Evolutionary conservation across 2,113 vertebrate species (phyloP), one percentile per base, ranked within the genome.

Genomic region (Neopipo cinnamomea): DNA sequence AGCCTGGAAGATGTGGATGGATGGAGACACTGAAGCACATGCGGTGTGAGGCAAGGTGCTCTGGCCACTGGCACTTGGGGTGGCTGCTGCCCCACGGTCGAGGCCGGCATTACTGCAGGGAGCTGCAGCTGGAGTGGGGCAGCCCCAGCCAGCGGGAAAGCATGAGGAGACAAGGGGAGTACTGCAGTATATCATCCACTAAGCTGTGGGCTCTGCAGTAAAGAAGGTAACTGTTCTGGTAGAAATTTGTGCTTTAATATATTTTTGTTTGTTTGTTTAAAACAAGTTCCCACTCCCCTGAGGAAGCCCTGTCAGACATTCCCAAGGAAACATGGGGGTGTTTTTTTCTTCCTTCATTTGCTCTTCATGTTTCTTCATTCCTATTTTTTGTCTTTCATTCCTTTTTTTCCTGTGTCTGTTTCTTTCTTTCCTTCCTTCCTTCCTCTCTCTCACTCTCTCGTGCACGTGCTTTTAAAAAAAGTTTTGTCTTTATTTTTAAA

Each of bases 191-290:
- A 35, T 58, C 75, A 77, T 96, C 95, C 95, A 92, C 94, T 77
- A 89, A 79, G 90, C 55, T 47, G 95, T 85, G 82, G 91, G 89
- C 92, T 98, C 97, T 86, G 83, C 92, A 96, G 97, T 95, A 98
- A 98, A 97, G 97, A 98, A 98, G 96, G 96, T 98, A 98, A 98
- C 94, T 97, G 98, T 98, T 98, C 91, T 63, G 75, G 96, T 98
- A 98, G 97, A 98, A 98, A 98, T 97, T 98, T 98, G 98, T 98
- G 98, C 98, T 98, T 98, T 98, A 98, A 97, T 98, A 97, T 95
- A 96, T 94, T 97, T 96, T 91, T 96, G 89, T 96, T 94, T 96
- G 91, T 75, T 71, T 90, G 95, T 97, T 97, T 98, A 47, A 76
- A 97, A 98, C 93, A 88, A 97, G 68, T 75, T 97, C 85, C 94